phyloP scores from a whole-genome alignment of 1,140 invertebrate genomes.

The Drosophila pachea region DNA sequence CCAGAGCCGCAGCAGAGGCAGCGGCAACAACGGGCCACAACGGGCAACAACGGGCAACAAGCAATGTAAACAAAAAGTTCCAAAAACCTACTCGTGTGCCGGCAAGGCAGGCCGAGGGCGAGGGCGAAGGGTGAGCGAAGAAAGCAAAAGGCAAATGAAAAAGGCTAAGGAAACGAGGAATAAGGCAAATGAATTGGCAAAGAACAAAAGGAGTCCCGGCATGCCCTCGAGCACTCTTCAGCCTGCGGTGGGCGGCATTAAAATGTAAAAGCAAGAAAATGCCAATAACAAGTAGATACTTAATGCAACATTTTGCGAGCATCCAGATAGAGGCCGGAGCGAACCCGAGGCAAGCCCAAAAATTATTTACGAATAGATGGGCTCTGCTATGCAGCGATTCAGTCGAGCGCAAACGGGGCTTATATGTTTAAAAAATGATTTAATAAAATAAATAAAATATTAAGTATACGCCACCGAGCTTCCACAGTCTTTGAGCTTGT shows the following conservation, averaged over 20 bases:
- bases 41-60: conserved; percentile 41
- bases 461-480: neutral
- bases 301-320: conserved; percentile 32
- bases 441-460: neutral
- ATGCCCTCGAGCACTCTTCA: conserved; percentile 10
- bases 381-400: too few species aligned
- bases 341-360: conserved; percentile 18
- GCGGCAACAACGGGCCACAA: conserved; percentile 41
- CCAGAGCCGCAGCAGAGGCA: conserved; percentile 46
- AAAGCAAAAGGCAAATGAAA: conserved; percentile 32
- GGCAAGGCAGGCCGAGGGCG: conserved; percentile 4
- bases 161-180: conserved; percentile 19
- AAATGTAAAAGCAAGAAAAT: conserved; percentile 69
- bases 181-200: conserved; percentile 62
- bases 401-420: too few species aligned
- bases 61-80: conserved; percentile 55
- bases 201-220: conserved; percentile 20
- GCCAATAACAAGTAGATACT: conserved; percentile 57
- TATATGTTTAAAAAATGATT: neutral
- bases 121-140: conserved; percentile 12
- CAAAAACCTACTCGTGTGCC: conserved; percentile 36
- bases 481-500: too few species aligned
- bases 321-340: conserved; percentile 14
- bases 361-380: neutral
- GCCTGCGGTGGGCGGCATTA: conserved; percentile 48